A percentile compares a stretch with the other conserved stretches of the same genome.
These are phyloP conservation scores for Cremastinae sp. DNA, from an alignment of 2,888 invertebrate genomes.

Conservation along the genomic window DNA sequence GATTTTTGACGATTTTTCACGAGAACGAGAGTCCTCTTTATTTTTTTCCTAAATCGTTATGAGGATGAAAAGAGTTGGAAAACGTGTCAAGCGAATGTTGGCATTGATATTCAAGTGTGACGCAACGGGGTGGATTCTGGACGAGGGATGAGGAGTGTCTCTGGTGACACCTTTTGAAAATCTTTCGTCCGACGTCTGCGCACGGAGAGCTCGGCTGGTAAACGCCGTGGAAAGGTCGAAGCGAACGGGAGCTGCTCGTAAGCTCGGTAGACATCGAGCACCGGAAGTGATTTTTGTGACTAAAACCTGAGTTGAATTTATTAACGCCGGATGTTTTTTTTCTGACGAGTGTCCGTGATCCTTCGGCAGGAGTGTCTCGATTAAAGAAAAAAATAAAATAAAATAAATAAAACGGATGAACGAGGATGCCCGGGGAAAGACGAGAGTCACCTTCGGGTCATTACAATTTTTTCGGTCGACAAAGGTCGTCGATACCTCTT, in stretches of 20 bases:
- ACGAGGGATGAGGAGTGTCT: slow-evolving; percentile 35
- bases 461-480: slow-evolving; percentile 29
- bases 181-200: slow-evolving; percentile 77
- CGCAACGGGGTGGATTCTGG: background rate
- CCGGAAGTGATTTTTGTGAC: no score
- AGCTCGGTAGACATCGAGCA: background rate
- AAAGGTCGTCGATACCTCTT: slow-evolving; percentile 4
- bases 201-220: slow-evolving; percentile 41
- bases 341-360: background rate
- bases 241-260: background rate
- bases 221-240: background rate
- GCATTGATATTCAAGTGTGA: background rate
- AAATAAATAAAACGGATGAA: background rate
- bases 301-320: background rate
- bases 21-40: no score
- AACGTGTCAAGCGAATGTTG: no score
- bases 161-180: slow-evolving; percentile 71
- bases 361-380: background rate
- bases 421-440: slow-evolving; percentile 59
- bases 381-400: slow-evolving; percentile 1
- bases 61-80: background rate
- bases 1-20: no score
- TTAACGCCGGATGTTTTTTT: slow-evolving; percentile 3
- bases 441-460: slow-evolving; percentile 34
- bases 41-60: background rate